A percentile compares a stretch with the other conserved stretches of the same genome.
Conservation (phyloP, 2,113 vertebrate species). For the Natator depressus region DNA sequence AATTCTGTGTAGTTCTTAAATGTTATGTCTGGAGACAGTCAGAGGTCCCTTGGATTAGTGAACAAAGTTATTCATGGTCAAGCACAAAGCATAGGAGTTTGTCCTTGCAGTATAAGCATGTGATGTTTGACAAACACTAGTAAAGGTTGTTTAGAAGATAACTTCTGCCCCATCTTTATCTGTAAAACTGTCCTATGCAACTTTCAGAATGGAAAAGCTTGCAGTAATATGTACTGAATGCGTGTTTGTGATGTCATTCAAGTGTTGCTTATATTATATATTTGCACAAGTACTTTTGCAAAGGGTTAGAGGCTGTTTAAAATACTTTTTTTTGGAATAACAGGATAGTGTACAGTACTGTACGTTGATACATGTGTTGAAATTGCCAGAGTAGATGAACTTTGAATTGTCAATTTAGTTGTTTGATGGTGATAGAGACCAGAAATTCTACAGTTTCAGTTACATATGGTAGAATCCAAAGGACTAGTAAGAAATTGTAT, state of each 20-base stretch:
- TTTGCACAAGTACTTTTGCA: neutral
- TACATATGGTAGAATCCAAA: neutral
- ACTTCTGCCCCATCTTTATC: slow-evolving; percentile 9
- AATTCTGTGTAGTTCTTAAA: neutral
- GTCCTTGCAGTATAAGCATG: slow-evolving; percentile 39
- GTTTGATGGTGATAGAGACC: neutral
- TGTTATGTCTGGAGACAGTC: neutral
- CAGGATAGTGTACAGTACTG: neutral
- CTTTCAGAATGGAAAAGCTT: neutral
- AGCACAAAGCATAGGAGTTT: neutral
- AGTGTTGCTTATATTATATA: neutral
- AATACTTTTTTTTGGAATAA: neutral
- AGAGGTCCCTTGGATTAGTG: neutral
- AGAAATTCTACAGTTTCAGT: neutral
- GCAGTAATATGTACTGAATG: neutral
- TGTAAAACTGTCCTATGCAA: neutral
- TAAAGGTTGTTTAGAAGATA: slow-evolving; percentile 48
- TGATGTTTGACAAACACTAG: neutral
- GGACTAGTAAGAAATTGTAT: neutral
- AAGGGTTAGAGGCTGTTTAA: neutral
- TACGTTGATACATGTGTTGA: neutral
- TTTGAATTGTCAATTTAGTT: neutral
- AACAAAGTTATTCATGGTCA: slow-evolving; percentile 24
- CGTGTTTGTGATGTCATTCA: neutral
- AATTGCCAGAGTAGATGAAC: neutral